A percentile compares a stretch with the other conserved stretches of the same genome.
phyloP scores from a whole-genome alignment of 2,113 vertebrate species.

The Puffinus mauretanicus region DNA sequence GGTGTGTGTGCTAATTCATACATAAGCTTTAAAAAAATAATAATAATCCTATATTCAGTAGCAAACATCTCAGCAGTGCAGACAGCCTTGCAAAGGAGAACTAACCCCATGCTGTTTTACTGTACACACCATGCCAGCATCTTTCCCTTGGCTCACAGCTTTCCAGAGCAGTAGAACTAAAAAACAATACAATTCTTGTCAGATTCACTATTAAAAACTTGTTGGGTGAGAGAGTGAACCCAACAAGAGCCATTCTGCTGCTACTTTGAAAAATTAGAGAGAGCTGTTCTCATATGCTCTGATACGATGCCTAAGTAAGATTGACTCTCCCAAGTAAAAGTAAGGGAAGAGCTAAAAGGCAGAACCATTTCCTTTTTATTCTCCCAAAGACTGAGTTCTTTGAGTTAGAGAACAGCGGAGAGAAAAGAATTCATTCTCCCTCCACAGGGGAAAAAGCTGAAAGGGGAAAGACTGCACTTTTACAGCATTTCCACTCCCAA shows the following conservation, averaged over 20 bases:
- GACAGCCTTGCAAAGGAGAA: slow-evolving; percentile 61
- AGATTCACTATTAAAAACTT: slow-evolving; percentile 58
- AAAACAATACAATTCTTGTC: slow-evolving; percentile 58
- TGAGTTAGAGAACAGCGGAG: slow-evolving; percentile 17
- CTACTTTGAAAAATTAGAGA: slow-evolving; percentile 45
- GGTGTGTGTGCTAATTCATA: slow-evolving; percentile 33
- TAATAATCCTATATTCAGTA: slow-evolving; percentile 52
- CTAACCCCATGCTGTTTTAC: slow-evolving; percentile 59
- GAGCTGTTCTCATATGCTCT: slow-evolving; percentile 3
- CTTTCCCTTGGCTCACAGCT: slow-evolving; percentile 58
- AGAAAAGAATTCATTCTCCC: slow-evolving; percentile 38
- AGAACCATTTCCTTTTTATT: slow-evolving; percentile 38
- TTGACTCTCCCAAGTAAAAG: slow-evolving; percentile 47
- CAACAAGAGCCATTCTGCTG: slow-evolving; percentile 51
- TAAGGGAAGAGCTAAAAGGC: slow-evolving; percentile 43
- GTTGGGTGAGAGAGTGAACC: slow-evolving; percentile 42
- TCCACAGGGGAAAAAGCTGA: slow-evolving; percentile 44
- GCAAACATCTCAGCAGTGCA: slow-evolving; percentile 60
- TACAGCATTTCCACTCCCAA: slow-evolving; percentile 48
- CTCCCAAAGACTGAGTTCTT: not conserved
- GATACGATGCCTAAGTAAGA: slow-evolving; percentile 31
- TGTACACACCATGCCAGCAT: slow-evolving; percentile 54
- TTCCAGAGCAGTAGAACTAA: slow-evolving; percentile 56
- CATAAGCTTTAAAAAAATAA: slow-evolving; percentile 30
- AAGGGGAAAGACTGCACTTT: slow-evolving; percentile 42